Evolutionary conservation across 2,797 vertebrate species (phyloP), one percentile per base, ranked within the genome.

Genomic region (Hybognathus amarus): DNA sequence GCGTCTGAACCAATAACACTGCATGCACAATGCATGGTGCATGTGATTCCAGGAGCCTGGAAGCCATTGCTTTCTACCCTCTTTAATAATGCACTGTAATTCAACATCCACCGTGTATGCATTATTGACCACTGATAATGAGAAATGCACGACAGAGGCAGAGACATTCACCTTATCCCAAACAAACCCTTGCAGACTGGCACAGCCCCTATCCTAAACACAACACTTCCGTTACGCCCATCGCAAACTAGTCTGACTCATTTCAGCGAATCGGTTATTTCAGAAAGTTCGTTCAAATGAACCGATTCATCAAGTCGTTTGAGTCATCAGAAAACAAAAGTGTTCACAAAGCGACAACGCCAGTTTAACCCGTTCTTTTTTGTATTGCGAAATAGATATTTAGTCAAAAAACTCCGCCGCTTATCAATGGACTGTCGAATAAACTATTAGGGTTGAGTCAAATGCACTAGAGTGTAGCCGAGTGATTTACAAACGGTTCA

Each of bases 191-290:
- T 45, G 42, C 54, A 76, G 40, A 38, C 59, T 56, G 27, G 40
- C 81, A 69, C 50, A 56, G 17, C 74, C 70, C 59, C 71, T 70
- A 47, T 78, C 27, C 80, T 50, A 27, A 59, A 52, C 59, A 73
- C 24, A 61, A 27, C 56, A 83, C 74, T 83, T 83, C 82, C 82
- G 74, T 70, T 83, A 83, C 82, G 74, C 85, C 80, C 74, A 73
- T 73, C 74, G 59, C 45, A 20, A 69, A 85, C 33, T 13, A 70
- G 17, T 42, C 38, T 20, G 80, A 66, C 20, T 71, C 82, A 78
- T 6, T 27, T 42, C 0, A 45, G 10, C 4, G 36, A 77, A 42
- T 83, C 71, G 64, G 18, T 33, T 69, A 12, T 15, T 68, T 54
- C 8, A 20, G 8, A n/a, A 7, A 10, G 15, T 63, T 47, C 13